Evolutionary conservation across 2,888 invertebrate genomes (phyloP).

Genomic region (Phyllotreta striolata): DNA sequence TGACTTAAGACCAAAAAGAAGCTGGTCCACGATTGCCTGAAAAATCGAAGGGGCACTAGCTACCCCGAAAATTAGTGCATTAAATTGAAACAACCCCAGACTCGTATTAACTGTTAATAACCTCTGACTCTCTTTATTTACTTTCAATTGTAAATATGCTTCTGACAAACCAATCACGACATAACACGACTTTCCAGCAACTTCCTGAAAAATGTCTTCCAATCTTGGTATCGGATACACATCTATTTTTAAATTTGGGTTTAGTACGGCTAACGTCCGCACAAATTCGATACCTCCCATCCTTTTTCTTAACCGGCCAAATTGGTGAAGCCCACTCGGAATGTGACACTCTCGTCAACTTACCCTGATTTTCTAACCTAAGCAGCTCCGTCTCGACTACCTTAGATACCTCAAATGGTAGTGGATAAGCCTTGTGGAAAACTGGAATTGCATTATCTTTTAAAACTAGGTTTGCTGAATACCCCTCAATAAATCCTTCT

Average conservation of each 20-base stretch:
- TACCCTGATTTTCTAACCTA: background rate
- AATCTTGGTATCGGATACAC: conserved; percentile 13
- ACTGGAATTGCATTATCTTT: conserved; percentile 4
- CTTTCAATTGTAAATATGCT: conserved; percentile 21
- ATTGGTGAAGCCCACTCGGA: conserved; percentile 10
- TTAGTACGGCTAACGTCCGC: conserved; percentile 13
- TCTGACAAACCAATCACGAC: conserved; percentile 16
- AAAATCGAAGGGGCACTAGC: conserved; percentile 19
- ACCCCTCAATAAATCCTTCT: conserved; percentile 10
- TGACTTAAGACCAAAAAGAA: background rate
- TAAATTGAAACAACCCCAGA: conserved; percentile 10
- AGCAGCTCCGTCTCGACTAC: background rate
- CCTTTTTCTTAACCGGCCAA: conserved; percentile 12
- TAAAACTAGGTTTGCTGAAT: background rate
- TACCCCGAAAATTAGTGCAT: conserved; percentile 13
- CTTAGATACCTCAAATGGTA: background rate
- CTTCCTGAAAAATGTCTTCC: conserved; percentile 14
- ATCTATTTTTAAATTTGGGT: conserved; percentile 17
- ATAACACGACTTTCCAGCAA: conserved; percentile 8
- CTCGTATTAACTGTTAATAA: conserved; percentile 10
- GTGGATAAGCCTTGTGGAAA: conserved; percentile 1
- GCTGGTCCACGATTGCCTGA: conserved; percentile 14
- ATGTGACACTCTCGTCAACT: conserved; percentile 2
- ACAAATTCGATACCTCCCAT: conserved; percentile 10
- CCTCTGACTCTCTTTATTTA: conserved; percentile 5